Base-by-base conservation (phyloP, 2,888 invertebrate genomes). In the Bellardia bayeri region DNA sequence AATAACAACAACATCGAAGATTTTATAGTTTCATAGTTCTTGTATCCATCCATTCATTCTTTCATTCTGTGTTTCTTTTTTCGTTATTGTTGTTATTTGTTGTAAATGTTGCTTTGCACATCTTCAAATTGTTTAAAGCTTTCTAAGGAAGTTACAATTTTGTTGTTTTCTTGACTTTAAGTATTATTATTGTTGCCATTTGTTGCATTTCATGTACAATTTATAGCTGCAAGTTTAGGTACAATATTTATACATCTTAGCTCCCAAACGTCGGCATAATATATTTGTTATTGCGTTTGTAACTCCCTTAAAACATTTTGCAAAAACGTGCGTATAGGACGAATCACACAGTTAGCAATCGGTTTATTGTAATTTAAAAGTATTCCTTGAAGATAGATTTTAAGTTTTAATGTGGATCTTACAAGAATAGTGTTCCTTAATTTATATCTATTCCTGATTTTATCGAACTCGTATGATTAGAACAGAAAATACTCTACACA, bases 11-110 rank as follows among this genome's bases (percentile, higher is more conserved):
- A 30, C 45, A 82, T 71, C 75, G 71, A 87, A 68, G 79, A 75
- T 63, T 58, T 72, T 68, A 49, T 68, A 23, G 40, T 68, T 84
- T 56, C 4, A 63, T 40, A 30, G 56, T 66, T 51, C 16, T 78
- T 49, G 40, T 11, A 66, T 58, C 7, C 37, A 66, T 45, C 64
- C 13, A 16, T 56, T n/a, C 13, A 9, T 56, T 45, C 5, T 74
- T 23, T 58, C 14, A 16, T 56, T 42, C 14, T 89, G 89, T 87
- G 89, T 33, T 13, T 63, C 58, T 82, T 61, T 86, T 90, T 91
- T 89, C 89, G 89, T 90, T 90, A 56, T 84, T 69, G 61, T 66
- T 75, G 90, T 91, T 87, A 80, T 88, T 87, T 71, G 82, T 88
- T 63, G 76, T 61, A 56, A 86, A 79, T 87, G 82, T 88, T 74